Evolutionary conservation across 2,113 vertebrate species (phyloP).

Genomic region (Podocnemis expansa): DNA sequence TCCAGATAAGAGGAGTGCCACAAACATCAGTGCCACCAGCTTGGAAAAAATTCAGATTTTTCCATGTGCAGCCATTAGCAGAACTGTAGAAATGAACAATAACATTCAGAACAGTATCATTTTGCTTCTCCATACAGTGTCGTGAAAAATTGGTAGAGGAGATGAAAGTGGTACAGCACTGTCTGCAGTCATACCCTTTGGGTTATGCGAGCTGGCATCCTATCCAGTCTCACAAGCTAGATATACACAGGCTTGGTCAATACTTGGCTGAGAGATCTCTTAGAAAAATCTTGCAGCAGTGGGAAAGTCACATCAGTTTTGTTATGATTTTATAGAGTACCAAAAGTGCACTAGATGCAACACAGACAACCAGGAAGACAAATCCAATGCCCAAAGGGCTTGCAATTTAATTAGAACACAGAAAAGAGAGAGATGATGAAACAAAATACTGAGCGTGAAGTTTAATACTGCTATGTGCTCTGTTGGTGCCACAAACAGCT

Average conservation of each 20-base stretch:
- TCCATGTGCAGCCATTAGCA: neutral
- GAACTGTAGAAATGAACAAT: rapidly evolving
- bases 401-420: neutral
- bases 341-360: neutral
- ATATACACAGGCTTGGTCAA: neutral
- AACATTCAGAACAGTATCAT: neutral
- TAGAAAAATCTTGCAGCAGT: neutral
- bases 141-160: neutral
- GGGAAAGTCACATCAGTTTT: neutral
- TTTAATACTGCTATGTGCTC: neutral
- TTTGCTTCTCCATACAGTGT: rapidly evolving
- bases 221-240: neutral
- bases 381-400: neutral
- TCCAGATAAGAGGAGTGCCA: neutral
- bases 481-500: neutral
- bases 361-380: neutral
- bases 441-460: neutral
- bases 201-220: neutral
- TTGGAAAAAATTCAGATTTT: neutral
- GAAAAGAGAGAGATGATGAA: neutral
- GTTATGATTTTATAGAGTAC: neutral
- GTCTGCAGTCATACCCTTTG: neutral
- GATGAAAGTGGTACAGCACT: neutral
- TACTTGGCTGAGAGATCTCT: neutral
- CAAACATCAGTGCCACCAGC: neutral